Conservation (phyloP, 2,797 vertebrate genomes). For the Babyrousa celebensis region DNA sequence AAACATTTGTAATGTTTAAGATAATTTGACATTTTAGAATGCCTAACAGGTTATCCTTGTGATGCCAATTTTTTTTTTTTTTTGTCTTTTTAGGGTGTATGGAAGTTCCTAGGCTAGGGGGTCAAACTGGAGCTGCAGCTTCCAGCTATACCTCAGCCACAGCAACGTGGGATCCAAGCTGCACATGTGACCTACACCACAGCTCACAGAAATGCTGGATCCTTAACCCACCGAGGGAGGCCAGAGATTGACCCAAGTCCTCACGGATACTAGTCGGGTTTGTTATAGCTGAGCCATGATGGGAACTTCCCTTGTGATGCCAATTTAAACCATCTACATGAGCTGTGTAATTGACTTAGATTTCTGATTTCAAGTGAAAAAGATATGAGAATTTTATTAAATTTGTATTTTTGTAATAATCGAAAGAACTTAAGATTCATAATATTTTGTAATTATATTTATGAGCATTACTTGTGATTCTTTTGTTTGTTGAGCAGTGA, state of each 20-base stretch:
- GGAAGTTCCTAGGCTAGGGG: no score
- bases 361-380: slow-evolving; percentile 71
- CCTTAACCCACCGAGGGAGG: no score
- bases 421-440: slow-evolving; percentile 62
- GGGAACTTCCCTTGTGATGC: not conserved
- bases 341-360: slow-evolving; percentile 61
- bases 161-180: no score
- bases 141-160: no score
- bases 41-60: not conserved
- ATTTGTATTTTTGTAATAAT: slow-evolving; percentile 54
- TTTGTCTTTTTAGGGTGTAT: no score
- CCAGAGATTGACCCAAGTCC: no score
- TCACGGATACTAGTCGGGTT: no score
- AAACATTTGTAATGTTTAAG: slow-evolving; percentile 54
- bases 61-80: not conserved
- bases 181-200: no score
- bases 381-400: slow-evolving; percentile 55
- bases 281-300: no score
- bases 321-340: slow-evolving; percentile 40
- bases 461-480: slow-evolving; percentile 68
- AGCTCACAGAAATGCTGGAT: no score
- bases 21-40: slow-evolving; percentile 62
- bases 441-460: slow-evolving; percentile 75
- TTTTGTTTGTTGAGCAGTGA: slow-evolving; percentile 70
- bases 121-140: no score